Conservation (phyloP, 64 coral and sea anemone species). For the Stichodactyla mertensii region DNA sequence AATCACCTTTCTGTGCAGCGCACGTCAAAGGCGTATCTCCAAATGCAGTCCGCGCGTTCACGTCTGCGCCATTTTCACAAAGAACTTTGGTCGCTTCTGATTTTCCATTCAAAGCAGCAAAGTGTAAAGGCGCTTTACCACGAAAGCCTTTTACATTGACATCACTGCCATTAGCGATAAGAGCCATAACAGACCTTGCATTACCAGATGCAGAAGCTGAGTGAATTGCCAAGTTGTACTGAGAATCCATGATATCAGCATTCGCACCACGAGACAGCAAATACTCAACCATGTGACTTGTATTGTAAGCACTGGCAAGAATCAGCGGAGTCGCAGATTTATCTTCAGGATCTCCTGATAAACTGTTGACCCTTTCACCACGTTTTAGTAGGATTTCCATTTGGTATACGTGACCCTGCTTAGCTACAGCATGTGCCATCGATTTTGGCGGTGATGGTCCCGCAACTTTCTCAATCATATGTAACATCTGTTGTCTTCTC, state of each 20-base stretch:
- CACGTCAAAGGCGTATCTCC: conserved; percentile 60
- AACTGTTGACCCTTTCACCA: background rate
- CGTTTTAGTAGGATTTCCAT: background rate
- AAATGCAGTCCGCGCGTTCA: conserved; percentile 13
- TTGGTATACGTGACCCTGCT: background rate
- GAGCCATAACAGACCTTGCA: background rate
- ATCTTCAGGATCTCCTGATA: background rate
- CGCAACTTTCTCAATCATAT: background rate
- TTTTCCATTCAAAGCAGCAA: conserved; percentile 27
- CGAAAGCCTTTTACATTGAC: background rate
- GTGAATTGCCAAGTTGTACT: background rate
- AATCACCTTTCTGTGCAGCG: conserved; percentile 48
- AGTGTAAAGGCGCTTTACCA: conserved; percentile 6
- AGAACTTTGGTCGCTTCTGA: conserved; percentile 13
- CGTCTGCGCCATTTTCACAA: conserved; percentile 5
- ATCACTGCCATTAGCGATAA: conserved; percentile 14
- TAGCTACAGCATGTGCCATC: background rate
- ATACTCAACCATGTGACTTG: conserved; percentile 18
- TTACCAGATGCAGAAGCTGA: conserved; percentile 1
- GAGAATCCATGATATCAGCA: background rate
- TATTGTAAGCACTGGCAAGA: conserved; percentile 12
- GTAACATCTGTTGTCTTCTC: background rate
- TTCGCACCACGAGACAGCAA: conserved; percentile 5
- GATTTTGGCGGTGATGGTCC: background rate
- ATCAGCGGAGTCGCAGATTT: conserved; percentile 16